These are phyloP conservation scores for Calosoma granatense DNA, from an alignment of 1,140 invertebrate genomes.

Conservation along the genomic window DNA sequence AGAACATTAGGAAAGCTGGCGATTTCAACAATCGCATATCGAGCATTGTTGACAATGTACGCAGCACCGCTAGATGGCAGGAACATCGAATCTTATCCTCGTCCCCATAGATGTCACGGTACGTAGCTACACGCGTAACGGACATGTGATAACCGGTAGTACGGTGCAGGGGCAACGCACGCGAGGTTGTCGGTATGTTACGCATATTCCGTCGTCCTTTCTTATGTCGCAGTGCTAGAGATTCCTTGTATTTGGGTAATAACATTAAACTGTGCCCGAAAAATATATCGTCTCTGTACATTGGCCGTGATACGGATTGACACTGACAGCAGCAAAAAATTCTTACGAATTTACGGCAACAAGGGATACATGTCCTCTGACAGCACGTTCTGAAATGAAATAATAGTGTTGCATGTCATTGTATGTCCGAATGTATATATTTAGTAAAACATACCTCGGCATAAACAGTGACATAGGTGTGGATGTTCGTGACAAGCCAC, in stretches of 20 bases:
- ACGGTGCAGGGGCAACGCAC: constrained; percentile 40
- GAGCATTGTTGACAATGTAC: constrained; percentile 69
- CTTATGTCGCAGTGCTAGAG: not conserved
- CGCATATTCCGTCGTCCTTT: constrained; percentile 4
- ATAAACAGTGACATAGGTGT: too few species aligned
- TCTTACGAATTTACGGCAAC: constrained; percentile 10
- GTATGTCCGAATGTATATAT: too few species aligned
- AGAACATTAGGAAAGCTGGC: constrained; percentile 76
- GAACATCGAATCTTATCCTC: constrained; percentile 31
- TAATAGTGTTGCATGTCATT: constrained; percentile 11
- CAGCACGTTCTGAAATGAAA: constrained; percentile 4
- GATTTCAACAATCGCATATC: constrained; percentile 74
- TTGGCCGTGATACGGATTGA: constrained; percentile 45
- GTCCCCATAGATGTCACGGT: constrained; percentile 56
- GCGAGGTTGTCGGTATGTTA: not conserved
- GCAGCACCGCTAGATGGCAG: constrained; percentile 60
- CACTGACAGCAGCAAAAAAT: constrained; percentile 1
- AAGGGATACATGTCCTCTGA: constrained; percentile 8
- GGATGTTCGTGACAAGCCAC: too few species aligned
- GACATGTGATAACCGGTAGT: constrained; percentile 69
- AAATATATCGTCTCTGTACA: constrained; percentile 82
- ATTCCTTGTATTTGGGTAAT: constrained; percentile 57
- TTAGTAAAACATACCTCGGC: too few species aligned
- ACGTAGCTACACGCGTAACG: constrained; percentile 64
- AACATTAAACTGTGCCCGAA: constrained; percentile 69